These are phyloP conservation scores for Rhysida immarginata DNA, from an alignment of 1,140 invertebrate genomes.

Conservation along the genomic window DNA sequence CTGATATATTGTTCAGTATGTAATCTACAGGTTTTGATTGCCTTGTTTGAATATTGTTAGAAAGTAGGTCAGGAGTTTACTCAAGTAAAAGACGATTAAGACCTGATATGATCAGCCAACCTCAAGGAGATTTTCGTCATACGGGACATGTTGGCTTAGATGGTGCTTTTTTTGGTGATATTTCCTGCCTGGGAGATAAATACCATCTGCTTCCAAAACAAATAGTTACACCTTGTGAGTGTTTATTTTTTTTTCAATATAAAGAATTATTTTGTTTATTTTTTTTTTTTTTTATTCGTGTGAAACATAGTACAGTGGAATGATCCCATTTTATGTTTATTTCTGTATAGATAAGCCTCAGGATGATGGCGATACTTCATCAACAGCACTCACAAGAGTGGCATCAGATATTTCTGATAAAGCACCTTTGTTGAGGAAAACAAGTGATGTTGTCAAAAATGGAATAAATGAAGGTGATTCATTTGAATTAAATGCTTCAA, in stretches of 20 bases:
- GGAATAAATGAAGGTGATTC: too few relatives aligned
- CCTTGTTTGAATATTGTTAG: conserved; percentile 27
- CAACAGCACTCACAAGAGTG: conserved; percentile 24
- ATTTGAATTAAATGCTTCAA: background rate
- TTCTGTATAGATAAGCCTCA: conserved; percentile 32
- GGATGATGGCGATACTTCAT: conserved; percentile 40
- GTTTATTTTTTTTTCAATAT: background rate
- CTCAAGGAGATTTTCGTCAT: conserved; percentile 92
- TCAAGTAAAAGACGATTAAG: conserved; percentile 48
- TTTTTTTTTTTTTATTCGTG: too few relatives aligned
- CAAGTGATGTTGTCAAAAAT: conserved; percentile 18
- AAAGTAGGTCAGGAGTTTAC: conserved; percentile 38
- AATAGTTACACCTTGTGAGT: conserved; percentile 73
- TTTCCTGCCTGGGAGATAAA: conserved; percentile 63
- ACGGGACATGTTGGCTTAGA: conserved; percentile 93
- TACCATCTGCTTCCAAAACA: conserved; percentile 65
- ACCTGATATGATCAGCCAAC: conserved; percentile 88
- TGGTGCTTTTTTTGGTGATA: conserved; percentile 90
- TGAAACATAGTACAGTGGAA: background rate
- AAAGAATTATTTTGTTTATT: too few relatives aligned
- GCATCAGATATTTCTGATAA: conserved; percentile 27
- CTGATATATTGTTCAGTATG: too few relatives aligned
- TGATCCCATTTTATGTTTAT: too few relatives aligned
- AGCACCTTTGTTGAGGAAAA: conserved; percentile 26
- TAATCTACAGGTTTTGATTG: too few relatives aligned